Evolutionary conservation across 2,888 invertebrate species (phyloP).

Genomic region (Phyto melanocephala): DNA sequence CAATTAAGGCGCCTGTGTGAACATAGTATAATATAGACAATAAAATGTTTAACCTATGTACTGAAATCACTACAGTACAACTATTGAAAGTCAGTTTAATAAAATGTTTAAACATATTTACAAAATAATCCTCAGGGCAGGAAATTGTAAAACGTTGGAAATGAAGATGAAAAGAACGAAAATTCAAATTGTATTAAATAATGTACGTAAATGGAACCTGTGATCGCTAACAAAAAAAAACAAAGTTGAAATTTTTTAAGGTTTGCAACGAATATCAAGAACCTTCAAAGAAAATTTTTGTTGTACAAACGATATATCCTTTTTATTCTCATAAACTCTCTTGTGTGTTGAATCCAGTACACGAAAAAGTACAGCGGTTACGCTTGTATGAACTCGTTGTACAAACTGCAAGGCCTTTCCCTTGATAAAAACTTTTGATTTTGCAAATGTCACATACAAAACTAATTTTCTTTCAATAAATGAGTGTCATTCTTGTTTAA

Average conservation of each 20-base stretch:
- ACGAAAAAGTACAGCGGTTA: too few species aligned
- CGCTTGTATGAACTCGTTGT: too few species aligned
- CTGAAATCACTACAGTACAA: background rate
- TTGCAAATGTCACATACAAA: too few species aligned
- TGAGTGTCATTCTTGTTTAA: too few species aligned
- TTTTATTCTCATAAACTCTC: too few species aligned
- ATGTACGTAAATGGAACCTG: background rate
- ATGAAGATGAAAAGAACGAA: constrained; percentile 22
- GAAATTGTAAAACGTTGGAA: constrained; percentile 51
- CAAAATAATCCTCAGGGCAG: constrained; percentile 49
- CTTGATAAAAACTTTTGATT: too few species aligned
- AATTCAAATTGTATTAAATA: background rate
- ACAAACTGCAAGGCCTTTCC: too few species aligned
- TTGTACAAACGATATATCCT: too few species aligned
- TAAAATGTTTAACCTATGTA: constrained; percentile 36
- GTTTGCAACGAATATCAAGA: background rate
- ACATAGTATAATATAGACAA: constrained; percentile 3
- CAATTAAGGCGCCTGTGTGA: too few species aligned
- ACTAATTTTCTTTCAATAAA: too few species aligned
- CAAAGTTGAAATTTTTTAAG: background rate
- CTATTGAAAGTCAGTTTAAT: constrained; percentile 1
- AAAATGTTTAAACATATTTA: constrained; percentile 49
- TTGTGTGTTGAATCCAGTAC: too few species aligned
- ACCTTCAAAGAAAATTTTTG: too few species aligned
- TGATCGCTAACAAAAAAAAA: background rate